These are phyloP conservation scores for Ischnus inquisitorius DNA, from an alignment of 2,888 invertebrate genomes.

Conservation along the genomic window DNA sequence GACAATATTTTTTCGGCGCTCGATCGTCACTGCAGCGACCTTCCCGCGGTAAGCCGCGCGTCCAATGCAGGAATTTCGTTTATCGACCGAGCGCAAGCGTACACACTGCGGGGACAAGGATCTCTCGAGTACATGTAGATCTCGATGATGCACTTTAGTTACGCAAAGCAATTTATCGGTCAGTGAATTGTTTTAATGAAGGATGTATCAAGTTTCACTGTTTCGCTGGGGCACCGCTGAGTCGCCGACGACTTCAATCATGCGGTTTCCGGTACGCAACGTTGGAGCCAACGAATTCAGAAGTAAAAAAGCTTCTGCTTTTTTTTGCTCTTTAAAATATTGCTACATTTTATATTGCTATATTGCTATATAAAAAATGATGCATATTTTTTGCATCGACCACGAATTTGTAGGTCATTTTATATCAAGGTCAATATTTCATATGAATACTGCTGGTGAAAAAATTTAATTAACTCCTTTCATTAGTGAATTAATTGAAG, in stretches of 20 bases:
- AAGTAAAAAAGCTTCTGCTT: too few species aligned
- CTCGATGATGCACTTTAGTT: not conserved
- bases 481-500: too few species aligned
- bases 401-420: too few species aligned
- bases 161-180: not conserved
- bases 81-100: not conserved
- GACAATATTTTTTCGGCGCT: conserved; percentile 43
- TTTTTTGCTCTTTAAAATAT: too few species aligned
- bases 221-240: not conserved
- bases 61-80: not conserved
- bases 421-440: too few species aligned
- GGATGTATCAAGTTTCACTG: not conserved
- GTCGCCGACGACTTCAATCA: not conserved
- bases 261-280: not conserved
- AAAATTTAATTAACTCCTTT: too few species aligned
- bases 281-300: too few species aligned
- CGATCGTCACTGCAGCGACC: conserved; percentile 44
- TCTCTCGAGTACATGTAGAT: not conserved
- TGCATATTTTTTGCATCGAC: too few species aligned
- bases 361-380: too few species aligned
- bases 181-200: not conserved
- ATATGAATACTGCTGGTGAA: too few species aligned
- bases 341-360: too few species aligned
- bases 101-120: not conserved
- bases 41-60: not conserved